Base-by-base conservation (phyloP, 2,888 invertebrate species). In the Papilio elwesi region DNA sequence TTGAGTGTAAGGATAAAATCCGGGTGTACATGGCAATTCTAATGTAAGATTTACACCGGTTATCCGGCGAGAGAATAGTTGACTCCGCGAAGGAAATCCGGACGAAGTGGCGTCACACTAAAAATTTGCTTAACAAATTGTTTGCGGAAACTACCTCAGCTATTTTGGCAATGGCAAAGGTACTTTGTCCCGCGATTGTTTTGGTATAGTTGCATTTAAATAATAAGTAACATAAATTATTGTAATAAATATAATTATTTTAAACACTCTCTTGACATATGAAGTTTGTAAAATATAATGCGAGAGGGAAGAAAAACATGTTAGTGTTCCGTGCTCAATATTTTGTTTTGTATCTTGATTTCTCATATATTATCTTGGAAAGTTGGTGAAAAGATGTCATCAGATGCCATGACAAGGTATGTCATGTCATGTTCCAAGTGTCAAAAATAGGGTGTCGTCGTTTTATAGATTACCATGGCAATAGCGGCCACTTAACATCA, bases 21-120 rank as follows among this genome's bases (percentile, higher is more conserved):
- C 76, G 26, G 51, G 66, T 78, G 85, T 90, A 85, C 90, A 68
- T 67, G 78, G 76, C 78, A 79, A 82, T 83, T 85, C 87, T 87
- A 91, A 92, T 87, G 90, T 90, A 90, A 92, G 90, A 92, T 92
- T 92, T 91, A 92, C 91, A 84, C 89, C 84, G 90, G 89, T 87
- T 87, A 91, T 91, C 92, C 92, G 91, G 90, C 79, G 83, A 85
- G 85, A 86, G 85, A 85, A 87, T 85, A 88, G 87, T 87, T 87
- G 82, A 78, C 85, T 83, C 78, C 82, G 82, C 84, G 87, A 74
- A 78, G 82, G 90, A 91, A 82, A 81, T 91, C 91, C 92, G 90
- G 83, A 71, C 77, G 59, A 62, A 62, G 59, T 76, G 73, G 77
- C 75, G 78, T 76, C 80, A 79, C 85, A 82, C 86, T 89, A 90